phyloP scores from a whole-genome alignment of 2,797 vertebrate genomes.

The Catostomus latipinnis region DNA sequence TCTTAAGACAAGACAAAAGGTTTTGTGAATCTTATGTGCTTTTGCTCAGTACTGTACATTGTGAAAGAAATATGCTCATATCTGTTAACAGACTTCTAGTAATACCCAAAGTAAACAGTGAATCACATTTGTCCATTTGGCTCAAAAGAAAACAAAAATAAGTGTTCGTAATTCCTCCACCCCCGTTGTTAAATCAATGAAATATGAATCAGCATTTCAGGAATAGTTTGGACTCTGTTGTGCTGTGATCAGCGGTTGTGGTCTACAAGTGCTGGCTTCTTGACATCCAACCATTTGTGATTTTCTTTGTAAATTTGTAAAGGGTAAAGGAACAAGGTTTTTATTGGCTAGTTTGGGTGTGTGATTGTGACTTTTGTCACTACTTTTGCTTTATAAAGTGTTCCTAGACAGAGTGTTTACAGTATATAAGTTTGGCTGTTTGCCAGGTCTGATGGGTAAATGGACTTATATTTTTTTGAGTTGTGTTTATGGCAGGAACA shows the following conservation, averaged over 20 bases:
- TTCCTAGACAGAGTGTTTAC: background rate
- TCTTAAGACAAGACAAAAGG: too few species aligned
- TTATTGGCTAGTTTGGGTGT: background rate
- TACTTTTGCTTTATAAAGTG: background rate
- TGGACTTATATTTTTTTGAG: constrained; percentile 1
- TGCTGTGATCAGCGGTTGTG: constrained; percentile 39
- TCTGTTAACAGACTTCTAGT: background rate
- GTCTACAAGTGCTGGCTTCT: background rate
- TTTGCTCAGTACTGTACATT: too few species aligned
- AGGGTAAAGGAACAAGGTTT: background rate
- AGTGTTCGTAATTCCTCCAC: background rate
- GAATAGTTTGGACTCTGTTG: constrained; percentile 24
- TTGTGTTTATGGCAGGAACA: constrained; percentile 20
- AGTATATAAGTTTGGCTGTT: constrained; percentile 13
- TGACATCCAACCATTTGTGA: constrained; percentile 7
- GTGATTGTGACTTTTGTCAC: background rate
- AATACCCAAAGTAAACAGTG: background rate
- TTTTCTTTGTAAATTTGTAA: background rate
- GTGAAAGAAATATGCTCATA: background rate
- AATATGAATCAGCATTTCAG: constrained; percentile 48
- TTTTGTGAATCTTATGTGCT: too few species aligned
- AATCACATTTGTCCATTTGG: background rate
- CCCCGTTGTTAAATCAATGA: background rate
- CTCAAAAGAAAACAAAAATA: background rate
- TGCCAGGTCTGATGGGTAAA: constrained; percentile 30